Conservation (phyloP, 2,113 vertebrate genomes). For the Panthera tigris region DNA sequence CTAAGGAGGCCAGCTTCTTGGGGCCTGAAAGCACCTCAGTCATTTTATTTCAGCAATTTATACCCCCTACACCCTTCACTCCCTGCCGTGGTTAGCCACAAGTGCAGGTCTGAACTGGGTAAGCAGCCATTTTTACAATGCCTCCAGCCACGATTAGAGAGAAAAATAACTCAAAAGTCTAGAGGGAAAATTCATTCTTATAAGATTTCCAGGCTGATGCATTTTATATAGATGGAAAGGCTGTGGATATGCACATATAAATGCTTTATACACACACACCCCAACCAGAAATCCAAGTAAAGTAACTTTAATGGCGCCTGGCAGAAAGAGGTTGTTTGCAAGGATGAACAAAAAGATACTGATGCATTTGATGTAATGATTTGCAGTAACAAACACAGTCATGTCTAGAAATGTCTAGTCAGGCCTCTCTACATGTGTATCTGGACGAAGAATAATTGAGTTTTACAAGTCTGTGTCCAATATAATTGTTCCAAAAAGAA, state of each 20-base stretch:
- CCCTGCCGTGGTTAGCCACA: background rate
- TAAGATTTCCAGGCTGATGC: background rate
- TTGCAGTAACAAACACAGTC: background rate
- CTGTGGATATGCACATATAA: background rate
- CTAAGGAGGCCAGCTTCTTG: background rate
- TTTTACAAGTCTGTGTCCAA: background rate
- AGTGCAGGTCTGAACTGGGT: background rate
- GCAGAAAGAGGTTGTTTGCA: background rate
- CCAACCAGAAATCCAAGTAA: background rate
- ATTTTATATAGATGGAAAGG: background rate
- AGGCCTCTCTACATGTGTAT: background rate
- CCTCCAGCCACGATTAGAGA: conserved; percentile 27
- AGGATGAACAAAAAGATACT: background rate
- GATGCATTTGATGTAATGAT: background rate
- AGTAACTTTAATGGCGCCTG: background rate
- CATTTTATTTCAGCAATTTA: conserved; percentile 51
- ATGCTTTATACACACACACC: background rate
- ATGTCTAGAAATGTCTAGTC: background rate
- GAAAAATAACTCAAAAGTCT: conserved; percentile 42
- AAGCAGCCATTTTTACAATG: conserved; percentile 25
- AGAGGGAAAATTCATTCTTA: conserved; percentile 10
- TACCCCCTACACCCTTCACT: background rate
- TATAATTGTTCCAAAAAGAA: background rate
- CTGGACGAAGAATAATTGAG: background rate
- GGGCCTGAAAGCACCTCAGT: conserved; percentile 13